These are phyloP conservation scores for Drosophila fulvimacula DNA, from an alignment of 2,888 invertebrate genomes.

Conservation along the genomic window DNA sequence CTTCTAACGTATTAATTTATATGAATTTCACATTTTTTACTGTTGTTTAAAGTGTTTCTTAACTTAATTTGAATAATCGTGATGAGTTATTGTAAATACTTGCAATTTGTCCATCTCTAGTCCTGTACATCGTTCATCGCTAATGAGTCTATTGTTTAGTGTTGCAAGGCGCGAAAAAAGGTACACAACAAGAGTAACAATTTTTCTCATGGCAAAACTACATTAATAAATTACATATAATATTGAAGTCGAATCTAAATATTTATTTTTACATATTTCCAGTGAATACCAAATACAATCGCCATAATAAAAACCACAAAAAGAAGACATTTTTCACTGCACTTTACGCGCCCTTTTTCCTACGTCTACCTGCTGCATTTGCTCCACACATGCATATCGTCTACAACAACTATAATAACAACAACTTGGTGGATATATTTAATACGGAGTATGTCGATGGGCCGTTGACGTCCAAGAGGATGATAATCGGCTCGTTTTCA, in stretches of 20 bases:
- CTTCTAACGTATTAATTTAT: no score
- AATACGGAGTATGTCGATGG: slow-evolving; percentile 81
- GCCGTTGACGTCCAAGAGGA: slow-evolving; percentile 71
- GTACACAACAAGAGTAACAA: slow-evolving; percentile 24
- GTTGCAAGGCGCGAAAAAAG: slow-evolving; percentile 18
- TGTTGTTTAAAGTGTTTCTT: no score
- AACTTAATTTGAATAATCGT: not conserved
- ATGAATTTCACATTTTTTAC: not conserved
- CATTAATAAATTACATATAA: not conserved
- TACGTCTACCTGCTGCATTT: slow-evolving; percentile 41
- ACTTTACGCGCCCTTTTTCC: slow-evolving; percentile 44
- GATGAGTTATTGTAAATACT: not conserved
- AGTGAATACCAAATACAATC: not conserved
- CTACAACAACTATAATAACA: slow-evolving; percentile 45
- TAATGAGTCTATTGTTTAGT: slow-evolving; percentile 16
- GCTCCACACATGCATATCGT: slow-evolving; percentile 64
- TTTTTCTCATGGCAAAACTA: slow-evolving; percentile 11
- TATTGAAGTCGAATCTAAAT: slow-evolving; percentile 1
- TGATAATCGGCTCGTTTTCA: slow-evolving; percentile 82
- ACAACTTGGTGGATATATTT: slow-evolving; percentile 53
- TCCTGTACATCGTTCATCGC: not conserved
- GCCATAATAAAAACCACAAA: not conserved
- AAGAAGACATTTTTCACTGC: not conserved
- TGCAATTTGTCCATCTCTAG: not conserved
- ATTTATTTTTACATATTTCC: not conserved